A percentile compares a stretch with the other conserved stretches of the same genome.
These are phyloP conservation scores for Thinocorus orbignyianus DNA, from an alignment of 2,113 vertebrate genomes.

Conservation along the genomic window DNA sequence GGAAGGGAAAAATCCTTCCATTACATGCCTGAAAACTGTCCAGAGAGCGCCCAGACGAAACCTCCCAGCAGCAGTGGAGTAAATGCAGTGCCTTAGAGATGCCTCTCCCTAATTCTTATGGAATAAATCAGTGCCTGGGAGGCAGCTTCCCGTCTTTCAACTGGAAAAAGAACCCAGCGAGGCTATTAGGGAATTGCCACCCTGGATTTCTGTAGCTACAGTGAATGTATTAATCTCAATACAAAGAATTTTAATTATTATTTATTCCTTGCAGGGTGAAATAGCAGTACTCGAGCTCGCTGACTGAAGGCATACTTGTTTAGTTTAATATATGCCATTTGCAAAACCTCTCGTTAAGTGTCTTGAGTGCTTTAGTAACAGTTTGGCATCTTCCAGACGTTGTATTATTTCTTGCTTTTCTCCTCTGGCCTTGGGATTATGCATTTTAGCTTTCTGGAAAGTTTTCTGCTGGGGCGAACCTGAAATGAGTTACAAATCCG, in stretches of 20 bases:
- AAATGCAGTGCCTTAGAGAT: not conserved
- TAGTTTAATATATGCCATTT: not conserved
- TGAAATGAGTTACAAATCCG: not conserved
- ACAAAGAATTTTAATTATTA: not conserved
- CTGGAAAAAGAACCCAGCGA: not conserved
- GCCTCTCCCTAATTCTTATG: not conserved
- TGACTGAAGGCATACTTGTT: not conserved
- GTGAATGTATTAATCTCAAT: not conserved
- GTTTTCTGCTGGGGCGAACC: not conserved
- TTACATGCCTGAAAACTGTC: not conserved
- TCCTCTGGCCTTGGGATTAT: not conserved
- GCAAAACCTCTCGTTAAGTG: not conserved
- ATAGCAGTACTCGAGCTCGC: not conserved
- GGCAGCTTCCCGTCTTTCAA: not conserved
- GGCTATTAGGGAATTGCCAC: not conserved
- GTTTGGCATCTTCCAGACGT: not conserved
- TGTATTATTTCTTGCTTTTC: not conserved
- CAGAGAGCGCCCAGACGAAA: not conserved
- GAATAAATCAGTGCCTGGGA: constrained; percentile 13
- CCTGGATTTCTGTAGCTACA: not conserved
- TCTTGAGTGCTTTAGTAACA: not conserved
- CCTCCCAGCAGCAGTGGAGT: not conserved
- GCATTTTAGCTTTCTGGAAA: not conserved
- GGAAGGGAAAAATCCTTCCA: not conserved
- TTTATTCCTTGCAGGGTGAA: not conserved